Percentiles rank a stretch among this genome's conserved stretches.
phyloP scores from a whole-genome alignment of 1,140 invertebrate genomes.

The Conus ventricosus region DNA sequence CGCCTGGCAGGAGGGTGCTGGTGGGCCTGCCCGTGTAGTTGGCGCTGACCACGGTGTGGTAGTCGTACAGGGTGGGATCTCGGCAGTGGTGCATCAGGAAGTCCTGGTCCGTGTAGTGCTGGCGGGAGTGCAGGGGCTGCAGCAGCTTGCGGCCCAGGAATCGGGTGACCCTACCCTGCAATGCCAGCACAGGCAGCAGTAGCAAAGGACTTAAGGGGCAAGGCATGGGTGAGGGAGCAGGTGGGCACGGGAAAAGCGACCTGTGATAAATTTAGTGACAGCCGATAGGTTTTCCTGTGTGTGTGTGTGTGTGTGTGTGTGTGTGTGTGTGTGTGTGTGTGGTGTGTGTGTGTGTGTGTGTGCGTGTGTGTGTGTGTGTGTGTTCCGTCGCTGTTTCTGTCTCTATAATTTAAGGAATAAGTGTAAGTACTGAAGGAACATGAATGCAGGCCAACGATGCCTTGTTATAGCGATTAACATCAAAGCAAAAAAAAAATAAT shows the following conservation, averaged over 20 bases:
- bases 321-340: too few relatives aligned
- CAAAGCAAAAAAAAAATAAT: too few relatives aligned
- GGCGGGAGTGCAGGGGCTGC: constrained; percentile 44
- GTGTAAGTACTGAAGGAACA: too few relatives aligned
- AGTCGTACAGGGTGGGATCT: constrained; percentile 45
- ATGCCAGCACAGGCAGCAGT: not conserved
- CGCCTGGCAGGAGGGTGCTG: constrained; percentile 43
- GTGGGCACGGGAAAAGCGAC: not conserved
- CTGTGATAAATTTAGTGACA: not conserved
- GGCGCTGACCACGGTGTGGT: constrained; percentile 54
- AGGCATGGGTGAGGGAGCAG: not conserved
- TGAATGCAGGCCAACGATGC: too few relatives aligned
- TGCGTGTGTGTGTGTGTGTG: too few relatives aligned
- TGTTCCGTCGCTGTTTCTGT: too few relatives aligned
- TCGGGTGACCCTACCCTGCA: constrained; percentile 54
- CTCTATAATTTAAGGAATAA: too few relatives aligned
- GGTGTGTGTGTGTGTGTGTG: too few relatives aligned
- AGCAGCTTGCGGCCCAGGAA: constrained; percentile 51
- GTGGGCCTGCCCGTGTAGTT: constrained; percentile 52
- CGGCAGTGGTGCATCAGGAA: constrained; percentile 57
- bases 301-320: too few relatives aligned
- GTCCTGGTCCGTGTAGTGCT: constrained; percentile 55
- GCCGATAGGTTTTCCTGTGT: too few relatives aligned
- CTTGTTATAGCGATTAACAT: too few relatives aligned
- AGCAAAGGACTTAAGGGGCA: not conserved